A percentile compares a stretch with the other conserved stretches of the same genome.
phyloP scores from a whole-genome alignment of 2,113 vertebrate genomes.

The Strix aluco region DNA sequence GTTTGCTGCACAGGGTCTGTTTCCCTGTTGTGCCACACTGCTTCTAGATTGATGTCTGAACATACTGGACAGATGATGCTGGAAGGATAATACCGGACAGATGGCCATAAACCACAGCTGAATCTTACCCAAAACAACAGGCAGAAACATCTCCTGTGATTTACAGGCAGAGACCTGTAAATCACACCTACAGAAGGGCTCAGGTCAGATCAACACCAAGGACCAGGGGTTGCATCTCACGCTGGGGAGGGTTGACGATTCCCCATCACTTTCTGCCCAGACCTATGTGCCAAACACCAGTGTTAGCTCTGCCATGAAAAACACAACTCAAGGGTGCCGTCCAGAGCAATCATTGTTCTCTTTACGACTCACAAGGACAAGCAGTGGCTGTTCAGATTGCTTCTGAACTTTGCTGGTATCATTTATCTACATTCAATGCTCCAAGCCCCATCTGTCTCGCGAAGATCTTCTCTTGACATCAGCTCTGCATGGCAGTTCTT shows the following conservation, averaged over 20 bases:
- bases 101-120: background rate
- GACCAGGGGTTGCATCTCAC: background rate
- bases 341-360: background rate
- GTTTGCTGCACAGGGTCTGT: background rate
- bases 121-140: background rate
- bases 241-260: background rate
- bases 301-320: background rate
- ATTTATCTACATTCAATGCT: background rate
- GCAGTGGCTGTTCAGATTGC: background rate
- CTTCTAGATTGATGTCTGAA: background rate
- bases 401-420: background rate
- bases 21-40: background rate
- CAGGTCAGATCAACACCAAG: background rate
- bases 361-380: background rate
- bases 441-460: background rate
- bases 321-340: fast-evolving
- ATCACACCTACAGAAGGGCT: background rate
- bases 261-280: background rate
- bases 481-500: background rate
- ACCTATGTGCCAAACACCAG: background rate
- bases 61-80: background rate
- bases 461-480: background rate
- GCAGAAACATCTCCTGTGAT: background rate
- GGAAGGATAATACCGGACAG: background rate
- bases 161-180: background rate